These are phyloP conservation scores for Hormiphora californensis DNA, from an alignment of 37 sponge, comb jelly and placozoan genomes.

Conservation along the genomic window DNA sequence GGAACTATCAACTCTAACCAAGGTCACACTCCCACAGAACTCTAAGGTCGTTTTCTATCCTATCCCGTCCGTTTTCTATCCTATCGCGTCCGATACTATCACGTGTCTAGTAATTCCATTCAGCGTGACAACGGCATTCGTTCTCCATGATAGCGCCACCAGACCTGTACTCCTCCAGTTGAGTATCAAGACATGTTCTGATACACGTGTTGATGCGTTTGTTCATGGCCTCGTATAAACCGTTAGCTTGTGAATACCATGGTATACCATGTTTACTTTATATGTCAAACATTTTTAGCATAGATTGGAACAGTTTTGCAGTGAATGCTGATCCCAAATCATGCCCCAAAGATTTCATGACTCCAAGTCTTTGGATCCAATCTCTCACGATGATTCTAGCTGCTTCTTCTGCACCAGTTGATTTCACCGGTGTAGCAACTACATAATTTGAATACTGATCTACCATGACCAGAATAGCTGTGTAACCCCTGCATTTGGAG, in stretches of 20 bases:
- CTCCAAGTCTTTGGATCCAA: background rate
- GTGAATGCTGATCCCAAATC: slow-evolving; percentile 21
- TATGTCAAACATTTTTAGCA: slow-evolving; percentile 1
- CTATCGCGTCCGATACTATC: too few relatives aligned
- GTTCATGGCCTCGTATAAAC: background rate
- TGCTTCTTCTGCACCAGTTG: background rate
- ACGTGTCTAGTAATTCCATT: too few relatives aligned
- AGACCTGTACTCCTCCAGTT: too few relatives aligned
- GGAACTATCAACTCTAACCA: too few relatives aligned
- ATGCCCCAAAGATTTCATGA: background rate
- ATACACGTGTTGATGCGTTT: too few relatives aligned
- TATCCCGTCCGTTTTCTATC: too few relatives aligned
- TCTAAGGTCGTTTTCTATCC: too few relatives aligned
- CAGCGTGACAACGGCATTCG: too few relatives aligned
- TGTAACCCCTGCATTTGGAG: background rate
- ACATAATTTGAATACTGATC: slow-evolving; percentile 3
- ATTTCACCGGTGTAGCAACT: background rate
- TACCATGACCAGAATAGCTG: background rate
- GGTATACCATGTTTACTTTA: background rate
- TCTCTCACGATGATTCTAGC: background rate
- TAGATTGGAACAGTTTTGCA: background rate
- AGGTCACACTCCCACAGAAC: too few relatives aligned
- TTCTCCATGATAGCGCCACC: too few relatives aligned
- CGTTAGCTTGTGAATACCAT: background rate
- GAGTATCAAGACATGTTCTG: too few relatives aligned